These are phyloP conservation scores for Heliconius erato DNA, from an alignment of 2,888 invertebrate species.

Conservation along the genomic window DNA sequence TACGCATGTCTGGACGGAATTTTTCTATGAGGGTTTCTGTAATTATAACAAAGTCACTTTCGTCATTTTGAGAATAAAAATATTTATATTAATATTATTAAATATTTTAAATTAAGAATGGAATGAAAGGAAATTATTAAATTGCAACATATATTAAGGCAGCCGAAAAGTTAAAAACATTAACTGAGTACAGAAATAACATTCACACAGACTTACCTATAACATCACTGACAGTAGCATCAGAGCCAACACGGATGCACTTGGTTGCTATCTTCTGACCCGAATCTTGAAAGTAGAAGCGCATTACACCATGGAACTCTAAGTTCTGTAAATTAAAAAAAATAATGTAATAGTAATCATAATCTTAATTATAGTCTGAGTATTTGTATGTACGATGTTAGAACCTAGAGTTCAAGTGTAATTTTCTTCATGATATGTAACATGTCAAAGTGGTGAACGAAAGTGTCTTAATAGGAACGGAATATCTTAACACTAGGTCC, in stretches of 20 bases:
- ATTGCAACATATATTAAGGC: neutral
- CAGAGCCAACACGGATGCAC: constrained; percentile 98
- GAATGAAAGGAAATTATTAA: neutral
- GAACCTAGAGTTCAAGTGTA: too few species aligned
- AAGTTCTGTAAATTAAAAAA: constrained; percentile 89
- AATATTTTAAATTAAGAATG: too few species aligned
- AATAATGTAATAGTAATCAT: neutral
- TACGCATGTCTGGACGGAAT: constrained; percentile 99
- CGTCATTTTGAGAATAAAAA: neutral
- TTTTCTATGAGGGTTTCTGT: constrained; percentile 97
- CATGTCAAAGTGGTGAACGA: neutral
- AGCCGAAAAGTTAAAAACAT: neutral
- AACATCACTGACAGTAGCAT: constrained; percentile 98
- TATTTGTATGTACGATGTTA: too few species aligned
- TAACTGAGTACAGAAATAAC: neutral
- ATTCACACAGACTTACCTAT: constrained; percentile 87
- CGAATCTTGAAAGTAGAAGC: constrained; percentile 99
- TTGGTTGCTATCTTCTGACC: constrained; percentile 99
- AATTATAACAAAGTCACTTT: constrained; percentile 28
- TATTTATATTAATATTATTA: neutral
- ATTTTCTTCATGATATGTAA: too few species aligned
- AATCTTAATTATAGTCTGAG: too few species aligned
- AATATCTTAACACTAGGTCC: too few species aligned
- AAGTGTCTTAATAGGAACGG: neutral
- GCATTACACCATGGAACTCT: constrained; percentile 99